Base-by-base conservation (phyloP, 2,797 vertebrate genomes). In the Hypotaenidia okinawae region DNA sequence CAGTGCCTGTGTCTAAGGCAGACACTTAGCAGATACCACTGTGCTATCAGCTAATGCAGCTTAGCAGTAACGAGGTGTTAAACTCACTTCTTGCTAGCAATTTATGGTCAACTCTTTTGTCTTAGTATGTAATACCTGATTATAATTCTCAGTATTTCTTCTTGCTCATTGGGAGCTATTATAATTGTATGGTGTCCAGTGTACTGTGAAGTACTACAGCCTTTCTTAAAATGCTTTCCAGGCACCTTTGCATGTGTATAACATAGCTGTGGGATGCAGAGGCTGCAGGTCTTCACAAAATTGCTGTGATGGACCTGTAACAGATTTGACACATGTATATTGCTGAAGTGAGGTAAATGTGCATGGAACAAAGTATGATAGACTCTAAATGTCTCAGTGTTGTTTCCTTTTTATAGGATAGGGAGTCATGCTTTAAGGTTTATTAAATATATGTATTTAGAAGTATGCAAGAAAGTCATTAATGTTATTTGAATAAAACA, bases 371-470 rank as follows among this genome's bases (percentile, higher is more conserved):
- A 91, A 83, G 76, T 85, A 74, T 5, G 13, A 69, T 75, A 59
- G 79, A 58, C 55, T 94, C 32, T 87, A 84, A 93, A 93, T 91
- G 67, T 78, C 63, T 43, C 43, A 41, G 41, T 41, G 41, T 39
- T 39, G 39, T 35, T 88, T 92, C 73, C 75, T 93, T 69, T 23
- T 84, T 55, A 24, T 75, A 81, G 73, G 35, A 19, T 51, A 72
- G 76, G 67, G 47, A 81, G 59, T 88, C 47, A 78, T 88, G 55
- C 41, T 92, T 91, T 89, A 91, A 61, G 13, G 24, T 10, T 57
- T 96, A 67, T 91, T 93, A 88, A 96, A 90, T 86, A 77, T 79
- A 86, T 43, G 12, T 68, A 67, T 92, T 91, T 93, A 37, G 37
- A 37, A 37, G 37, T 37, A 37, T 37, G 37, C 37, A 37, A 37